Conservation (phyloP, 2,888 invertebrate genomes). For the Cremastobaeus sp. region DNA sequence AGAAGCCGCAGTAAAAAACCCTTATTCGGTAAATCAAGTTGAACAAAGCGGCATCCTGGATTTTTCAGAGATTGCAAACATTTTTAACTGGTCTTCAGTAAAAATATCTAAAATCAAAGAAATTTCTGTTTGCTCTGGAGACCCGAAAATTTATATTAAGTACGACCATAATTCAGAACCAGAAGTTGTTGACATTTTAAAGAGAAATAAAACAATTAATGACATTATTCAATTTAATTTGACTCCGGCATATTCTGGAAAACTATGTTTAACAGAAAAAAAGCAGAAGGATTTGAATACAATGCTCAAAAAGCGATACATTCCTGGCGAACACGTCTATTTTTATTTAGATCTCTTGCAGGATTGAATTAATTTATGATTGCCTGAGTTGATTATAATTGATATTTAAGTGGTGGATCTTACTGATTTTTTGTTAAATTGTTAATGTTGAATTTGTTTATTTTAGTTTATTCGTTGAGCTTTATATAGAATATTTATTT, state of each 20-base stretch:
- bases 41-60: background rate
- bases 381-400: no score
- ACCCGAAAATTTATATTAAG: background rate
- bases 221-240: background rate
- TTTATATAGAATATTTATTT: no score
- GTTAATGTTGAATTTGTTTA: no score
- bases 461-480: no score
- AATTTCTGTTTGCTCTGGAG: background rate
- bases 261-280: background rate
- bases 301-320: no score
- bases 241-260: background rate
- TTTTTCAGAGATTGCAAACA: background rate
- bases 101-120: constrained; percentile 4
- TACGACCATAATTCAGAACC: background rate
- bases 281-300: background rate
- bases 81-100: background rate
- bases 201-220: background rate
- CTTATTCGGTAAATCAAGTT: background rate
- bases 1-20: constrained; percentile 26
- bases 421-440: no score
- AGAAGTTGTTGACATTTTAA: background rate
- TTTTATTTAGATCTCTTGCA: no score
- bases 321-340: no score
- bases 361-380: no score
- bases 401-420: no score